Conservation (phyloP, 2,113 vertebrate genomes). For the Coptodon bakossiorum region DNA sequence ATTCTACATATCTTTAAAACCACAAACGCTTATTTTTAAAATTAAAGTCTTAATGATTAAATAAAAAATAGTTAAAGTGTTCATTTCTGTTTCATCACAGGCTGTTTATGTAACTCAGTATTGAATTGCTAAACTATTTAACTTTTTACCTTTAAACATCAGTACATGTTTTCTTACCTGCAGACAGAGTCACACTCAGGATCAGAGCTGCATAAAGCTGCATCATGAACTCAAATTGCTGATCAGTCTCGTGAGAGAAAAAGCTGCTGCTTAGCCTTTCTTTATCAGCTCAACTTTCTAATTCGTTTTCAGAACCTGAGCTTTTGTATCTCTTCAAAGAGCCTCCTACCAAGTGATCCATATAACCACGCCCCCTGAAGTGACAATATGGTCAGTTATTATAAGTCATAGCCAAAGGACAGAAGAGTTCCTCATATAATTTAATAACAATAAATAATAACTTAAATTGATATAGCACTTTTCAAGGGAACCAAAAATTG, state of each 20-base stretch:
- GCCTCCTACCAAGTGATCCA: background rate
- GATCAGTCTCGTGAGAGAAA: background rate
- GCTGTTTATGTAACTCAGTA: rapidly evolving
- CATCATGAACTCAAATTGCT: background rate
- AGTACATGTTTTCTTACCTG: background rate
- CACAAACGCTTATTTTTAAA: too few relatives aligned
- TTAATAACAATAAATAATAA: too few relatives aligned
- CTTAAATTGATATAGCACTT: too few relatives aligned
- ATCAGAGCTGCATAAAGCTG: background rate
- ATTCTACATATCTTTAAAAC: too few relatives aligned
- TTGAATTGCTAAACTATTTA: background rate
- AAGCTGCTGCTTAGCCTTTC: background rate
- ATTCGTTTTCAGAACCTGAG: background rate
- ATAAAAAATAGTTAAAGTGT: rapidly evolving
- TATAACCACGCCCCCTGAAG: background rate
- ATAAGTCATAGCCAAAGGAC: too few relatives aligned
- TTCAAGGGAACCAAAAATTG: too few relatives aligned
- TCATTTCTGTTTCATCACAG: rapidly evolving
- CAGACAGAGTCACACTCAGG: constrained; percentile 5
- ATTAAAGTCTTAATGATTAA: background rate
- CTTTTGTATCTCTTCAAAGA: background rate
- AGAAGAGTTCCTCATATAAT: too few relatives aligned
- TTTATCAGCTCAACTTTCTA: background rate
- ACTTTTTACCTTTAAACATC: background rate
- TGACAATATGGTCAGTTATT: too few relatives aligned